Evolutionary conservation across 2,113 vertebrate genomes (phyloP).

Genomic region (Hyla sarda): DNA sequence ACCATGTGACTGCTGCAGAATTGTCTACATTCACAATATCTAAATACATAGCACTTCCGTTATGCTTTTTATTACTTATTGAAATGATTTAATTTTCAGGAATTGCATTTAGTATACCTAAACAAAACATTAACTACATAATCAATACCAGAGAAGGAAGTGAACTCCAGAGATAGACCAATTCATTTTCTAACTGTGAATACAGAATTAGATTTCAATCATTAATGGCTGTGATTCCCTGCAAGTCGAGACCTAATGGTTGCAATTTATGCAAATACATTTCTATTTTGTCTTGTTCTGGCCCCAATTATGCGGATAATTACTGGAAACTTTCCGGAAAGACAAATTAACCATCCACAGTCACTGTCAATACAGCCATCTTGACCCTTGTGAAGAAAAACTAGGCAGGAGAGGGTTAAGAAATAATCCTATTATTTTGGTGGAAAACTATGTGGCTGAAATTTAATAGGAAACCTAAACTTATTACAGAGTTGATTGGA

Average conservation of each 20-base stretch:
- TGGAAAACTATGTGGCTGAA: not conserved
- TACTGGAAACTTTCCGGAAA: conserved; percentile 21
- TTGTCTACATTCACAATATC: not conserved
- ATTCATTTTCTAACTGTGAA: conserved; percentile 24
- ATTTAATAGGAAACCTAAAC: conserved; percentile 10
- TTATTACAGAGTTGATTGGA: conserved; percentile 19
- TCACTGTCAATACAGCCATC: not conserved
- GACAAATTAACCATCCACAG: conserved; percentile 26
- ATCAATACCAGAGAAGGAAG: not conserved
- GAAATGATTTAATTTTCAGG: not conserved
- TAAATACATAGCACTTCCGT: not conserved
- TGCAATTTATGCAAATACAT: conserved; percentile 42
- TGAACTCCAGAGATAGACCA: conserved; percentile 7
- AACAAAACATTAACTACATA: not conserved
- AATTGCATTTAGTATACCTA: not conserved
- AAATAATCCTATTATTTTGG: conserved; percentile 33
- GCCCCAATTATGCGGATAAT: conserved; percentile 34
- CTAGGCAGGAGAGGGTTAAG: not conserved
- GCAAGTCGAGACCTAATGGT: conserved; percentile 23
- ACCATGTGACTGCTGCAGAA: not conserved
- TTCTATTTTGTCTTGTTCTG: conserved; percentile 33
- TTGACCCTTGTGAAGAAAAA: not conserved
- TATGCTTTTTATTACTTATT: not conserved
- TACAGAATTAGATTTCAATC: conserved; percentile 16
- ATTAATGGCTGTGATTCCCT: conserved; percentile 27